Evolutionary conservation across 2,797 vertebrate species (phyloP).

Genomic region (Oryzias dopingdopingensis): DNA sequence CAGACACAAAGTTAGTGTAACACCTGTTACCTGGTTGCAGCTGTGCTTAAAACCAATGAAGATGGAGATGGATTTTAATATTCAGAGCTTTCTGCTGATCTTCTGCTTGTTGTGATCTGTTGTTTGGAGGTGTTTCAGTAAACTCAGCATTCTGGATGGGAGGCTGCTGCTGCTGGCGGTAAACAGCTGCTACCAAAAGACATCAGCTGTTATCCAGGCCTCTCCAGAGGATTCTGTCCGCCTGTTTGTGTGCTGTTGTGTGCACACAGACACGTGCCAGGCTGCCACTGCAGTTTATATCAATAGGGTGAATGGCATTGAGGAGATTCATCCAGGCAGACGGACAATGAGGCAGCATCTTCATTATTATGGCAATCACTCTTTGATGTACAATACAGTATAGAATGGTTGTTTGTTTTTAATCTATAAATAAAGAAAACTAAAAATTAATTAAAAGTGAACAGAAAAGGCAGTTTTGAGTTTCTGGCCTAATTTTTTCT

Average conservation of each 20-base stretch:
- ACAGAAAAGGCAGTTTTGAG: too few species aligned
- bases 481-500: too few species aligned
- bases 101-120: slow-evolving; percentile 47
- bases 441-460: too few species aligned
- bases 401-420: too few species aligned
- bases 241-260: slow-evolving; percentile 19
- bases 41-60: slow-evolving; percentile 49
- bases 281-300: slow-evolving; percentile 35
- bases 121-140: slow-evolving; percentile 54
- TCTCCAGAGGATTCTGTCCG: slow-evolving; percentile 66
- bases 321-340: slow-evolving; percentile 28
- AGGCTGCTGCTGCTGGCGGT: slow-evolving; percentile 15
- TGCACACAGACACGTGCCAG: slow-evolving; percentile 40
- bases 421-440: too few species aligned
- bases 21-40: slow-evolving; percentile 41
- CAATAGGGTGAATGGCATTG: slow-evolving; percentile 53
- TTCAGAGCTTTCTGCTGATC: slow-evolving; percentile 60
- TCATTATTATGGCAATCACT: slow-evolving; percentile 67
- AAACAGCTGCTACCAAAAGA: slow-evolving; percentile 67
- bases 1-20: slow-evolving; percentile 4
- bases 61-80: slow-evolving; percentile 55
- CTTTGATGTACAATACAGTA: slow-evolving; percentile 47
- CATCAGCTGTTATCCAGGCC: slow-evolving; percentile 52
- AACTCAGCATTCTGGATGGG: slow-evolving; percentile 58
- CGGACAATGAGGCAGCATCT: slow-evolving; percentile 51